Conservation (phyloP, 1,140 invertebrate species). For the Cotesia typhae region DNA sequence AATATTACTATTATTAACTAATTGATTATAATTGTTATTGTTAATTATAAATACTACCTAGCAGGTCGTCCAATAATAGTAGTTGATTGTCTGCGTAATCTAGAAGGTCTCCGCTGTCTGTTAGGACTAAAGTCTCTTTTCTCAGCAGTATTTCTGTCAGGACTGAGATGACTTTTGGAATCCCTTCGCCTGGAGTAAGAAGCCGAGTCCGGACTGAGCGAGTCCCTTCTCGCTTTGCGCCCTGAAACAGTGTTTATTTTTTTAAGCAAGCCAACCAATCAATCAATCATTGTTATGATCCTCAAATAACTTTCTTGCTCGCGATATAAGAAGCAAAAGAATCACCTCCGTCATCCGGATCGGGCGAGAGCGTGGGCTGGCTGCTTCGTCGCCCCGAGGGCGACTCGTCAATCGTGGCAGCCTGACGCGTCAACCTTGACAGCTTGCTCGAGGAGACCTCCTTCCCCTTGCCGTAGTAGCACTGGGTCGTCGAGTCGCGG, state of each 20-base stretch:
- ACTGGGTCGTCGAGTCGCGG: slow-evolving; percentile 83
- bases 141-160: slow-evolving; percentile 75
- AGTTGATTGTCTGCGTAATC: slow-evolving; percentile 81
- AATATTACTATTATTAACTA: too few species aligned
- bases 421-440: slow-evolving; percentile 81
- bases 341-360: slow-evolving; percentile 68
- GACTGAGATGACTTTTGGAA: slow-evolving; percentile 80
- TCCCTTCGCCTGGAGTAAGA: slow-evolving; percentile 74
- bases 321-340: neutral
- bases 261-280: neutral
- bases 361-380: slow-evolving; percentile 82
- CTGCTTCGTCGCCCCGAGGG: slow-evolving; percentile 76
- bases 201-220: slow-evolving; percentile 87
- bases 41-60: slow-evolving; percentile 44
- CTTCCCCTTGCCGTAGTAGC: slow-evolving; percentile 60
- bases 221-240: slow-evolving; percentile 81
- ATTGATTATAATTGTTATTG: neutral
- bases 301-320: neutral
- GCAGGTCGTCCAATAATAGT: slow-evolving; percentile 71
- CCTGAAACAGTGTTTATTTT: slow-evolving; percentile 59
- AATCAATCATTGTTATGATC: neutral
- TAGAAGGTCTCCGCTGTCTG: slow-evolving; percentile 68
- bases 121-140: slow-evolving; percentile 76
- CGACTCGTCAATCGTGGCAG: slow-evolving; percentile 88
- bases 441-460: slow-evolving; percentile 74